These are phyloP conservation scores for Plectus sambesii DNA, from an alignment of 1,140 invertebrate genomes.

Conservation along the genomic window DNA sequence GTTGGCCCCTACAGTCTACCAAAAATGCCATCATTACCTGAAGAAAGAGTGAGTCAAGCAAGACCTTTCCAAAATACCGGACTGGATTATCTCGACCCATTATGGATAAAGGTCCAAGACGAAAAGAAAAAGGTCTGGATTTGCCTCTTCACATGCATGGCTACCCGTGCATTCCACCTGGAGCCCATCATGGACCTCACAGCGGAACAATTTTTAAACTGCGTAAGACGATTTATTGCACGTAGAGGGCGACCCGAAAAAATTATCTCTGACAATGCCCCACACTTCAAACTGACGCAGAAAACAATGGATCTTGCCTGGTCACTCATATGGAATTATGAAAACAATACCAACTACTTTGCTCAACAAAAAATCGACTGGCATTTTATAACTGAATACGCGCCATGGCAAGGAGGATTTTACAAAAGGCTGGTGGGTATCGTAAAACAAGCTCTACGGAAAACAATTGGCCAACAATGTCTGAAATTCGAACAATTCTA, in stretches of 20 bases:
- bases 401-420: constrained; percentile 48
- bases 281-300: constrained; percentile 44
- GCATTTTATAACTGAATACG: constrained; percentile 43
- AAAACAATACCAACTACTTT: too few species aligned
- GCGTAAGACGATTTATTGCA: constrained; percentile 41
- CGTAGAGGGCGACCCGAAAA: constrained; percentile 30
- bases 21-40: constrained; percentile 23
- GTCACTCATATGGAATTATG: too few species aligned
- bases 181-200: constrained; percentile 42
- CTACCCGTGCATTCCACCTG: constrained; percentile 48
- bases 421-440: constrained; percentile 46
- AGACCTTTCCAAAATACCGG: constrained; percentile 22
- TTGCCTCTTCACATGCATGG: constrained; percentile 46
- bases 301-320: too few species aligned
- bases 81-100: constrained; percentile 27
- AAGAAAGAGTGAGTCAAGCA: constrained; percentile 8
- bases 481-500: constrained; percentile 27
- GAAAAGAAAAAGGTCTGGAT: constrained; percentile 43
- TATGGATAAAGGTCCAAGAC: constrained; percentile 19
- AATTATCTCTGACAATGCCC: constrained; percentile 46
- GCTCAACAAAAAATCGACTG: constrained; percentile 28
- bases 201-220: constrained; percentile 33
- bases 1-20: constrained; percentile 11
- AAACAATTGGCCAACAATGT: constrained; percentile 29
- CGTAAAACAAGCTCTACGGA: constrained; percentile 36